Conservation (phyloP, 2,888 invertebrate genomes). For the Heliconius erato region DNA sequence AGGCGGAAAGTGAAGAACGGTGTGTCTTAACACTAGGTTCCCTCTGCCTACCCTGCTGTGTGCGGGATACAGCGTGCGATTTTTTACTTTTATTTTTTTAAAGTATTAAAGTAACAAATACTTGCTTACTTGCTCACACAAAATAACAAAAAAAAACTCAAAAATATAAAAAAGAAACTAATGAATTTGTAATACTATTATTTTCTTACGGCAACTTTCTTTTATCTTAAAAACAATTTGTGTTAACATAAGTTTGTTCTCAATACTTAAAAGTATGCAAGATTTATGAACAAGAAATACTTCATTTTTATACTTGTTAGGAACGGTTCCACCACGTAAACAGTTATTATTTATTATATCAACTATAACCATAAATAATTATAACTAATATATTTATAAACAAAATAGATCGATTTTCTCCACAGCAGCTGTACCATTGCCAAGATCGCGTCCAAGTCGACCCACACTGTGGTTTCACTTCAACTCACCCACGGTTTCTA, state of each 20-base stretch:
- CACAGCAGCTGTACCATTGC: constrained; percentile 5
- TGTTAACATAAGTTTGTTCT: background rate
- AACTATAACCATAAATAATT: background rate
- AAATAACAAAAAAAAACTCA: background rate
- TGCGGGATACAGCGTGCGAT: too few relatives aligned
- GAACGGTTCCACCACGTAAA: background rate
- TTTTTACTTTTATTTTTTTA: too few relatives aligned
- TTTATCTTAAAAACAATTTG: background rate
- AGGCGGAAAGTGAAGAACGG: too few relatives aligned
- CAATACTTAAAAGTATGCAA: background rate
- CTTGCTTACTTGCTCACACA: background rate
- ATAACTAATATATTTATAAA: background rate
- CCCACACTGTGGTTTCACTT: constrained; percentile 34
- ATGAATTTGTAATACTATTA: background rate
- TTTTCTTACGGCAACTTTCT: background rate
- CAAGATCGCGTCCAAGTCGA: constrained; percentile 22
- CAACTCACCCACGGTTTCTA: constrained; percentile 31
- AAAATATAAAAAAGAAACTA: background rate
- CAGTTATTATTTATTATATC: background rate
- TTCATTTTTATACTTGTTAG: background rate
- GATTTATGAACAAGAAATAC: background rate
- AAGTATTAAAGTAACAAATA: background rate
- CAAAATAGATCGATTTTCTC: background rate
- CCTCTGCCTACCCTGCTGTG: too few relatives aligned
- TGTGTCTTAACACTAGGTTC: too few relatives aligned